A percentile compares a stretch with the other conserved stretches of the same genome.
These are phyloP conservation scores for Globia sparganii DNA, from an alignment of 2,888 invertebrate genomes.

Conservation along the genomic window DNA sequence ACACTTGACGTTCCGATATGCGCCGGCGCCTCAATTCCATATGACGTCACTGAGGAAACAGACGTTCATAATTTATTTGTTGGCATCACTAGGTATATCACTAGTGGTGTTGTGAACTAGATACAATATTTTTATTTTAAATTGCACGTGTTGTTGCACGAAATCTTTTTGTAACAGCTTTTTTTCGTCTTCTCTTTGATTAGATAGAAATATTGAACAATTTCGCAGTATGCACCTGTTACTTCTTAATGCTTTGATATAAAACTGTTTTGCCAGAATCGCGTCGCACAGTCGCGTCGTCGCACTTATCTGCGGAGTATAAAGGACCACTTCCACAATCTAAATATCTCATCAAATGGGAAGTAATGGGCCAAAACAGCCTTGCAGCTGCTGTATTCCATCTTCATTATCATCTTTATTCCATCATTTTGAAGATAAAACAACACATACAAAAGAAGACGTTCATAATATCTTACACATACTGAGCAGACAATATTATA, in stretches of 20 bases:
- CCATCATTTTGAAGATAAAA: conserved; percentile 6
- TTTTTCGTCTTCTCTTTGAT: not conserved
- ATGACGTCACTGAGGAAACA: conserved; percentile 64
- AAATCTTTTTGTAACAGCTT: not conserved
- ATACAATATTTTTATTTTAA: conserved; percentile 40
- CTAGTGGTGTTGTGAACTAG: conserved; percentile 49
- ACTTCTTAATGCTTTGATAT: too few relatives aligned
- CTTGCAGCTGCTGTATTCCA: not conserved
- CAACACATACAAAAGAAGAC: conserved; percentile 22
- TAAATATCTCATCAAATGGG: not conserved
- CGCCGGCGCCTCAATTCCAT: conserved; percentile 69
- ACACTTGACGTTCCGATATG: conserved; percentile 72
- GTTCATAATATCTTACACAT: not conserved
- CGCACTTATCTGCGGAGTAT: not conserved
- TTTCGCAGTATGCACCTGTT: too few relatives aligned
- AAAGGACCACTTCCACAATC: not conserved
- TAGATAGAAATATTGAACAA: not conserved
- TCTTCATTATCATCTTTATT: conserved; percentile 12
- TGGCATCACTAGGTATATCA: conserved; percentile 51
- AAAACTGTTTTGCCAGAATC: not conserved
- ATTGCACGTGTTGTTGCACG: conserved; percentile 5
- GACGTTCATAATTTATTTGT: conserved; percentile 58
- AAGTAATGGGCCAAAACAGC: not conserved
- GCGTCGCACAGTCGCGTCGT: not conserved
- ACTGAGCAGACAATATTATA: conserved; percentile 37